A percentile compares a stretch with the other conserved stretches of the same genome.
Evolutionary conservation across 2,888 invertebrate species (phyloP).

Genomic region (Toxonevra muliebris): DNA sequence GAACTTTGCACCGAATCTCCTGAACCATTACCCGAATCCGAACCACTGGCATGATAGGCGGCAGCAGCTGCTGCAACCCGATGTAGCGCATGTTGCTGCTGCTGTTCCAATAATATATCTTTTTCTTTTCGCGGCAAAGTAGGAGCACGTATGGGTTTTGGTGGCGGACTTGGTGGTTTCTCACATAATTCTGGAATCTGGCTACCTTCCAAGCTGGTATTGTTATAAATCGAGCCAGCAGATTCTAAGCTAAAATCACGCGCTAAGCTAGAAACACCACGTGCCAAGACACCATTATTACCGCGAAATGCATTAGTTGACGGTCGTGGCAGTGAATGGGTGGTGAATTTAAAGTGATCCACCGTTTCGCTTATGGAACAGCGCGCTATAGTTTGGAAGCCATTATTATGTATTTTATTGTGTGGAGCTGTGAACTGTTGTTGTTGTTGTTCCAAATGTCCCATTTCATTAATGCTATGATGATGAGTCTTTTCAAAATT

Average conservation of each 20-base stretch:
- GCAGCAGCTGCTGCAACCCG: conserved; percentile 69
- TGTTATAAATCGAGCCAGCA: conserved; percentile 54
- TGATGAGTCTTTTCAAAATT: conserved; percentile 37
- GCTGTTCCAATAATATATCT: conserved; percentile 56
- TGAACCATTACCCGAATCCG: conserved; percentile 89
- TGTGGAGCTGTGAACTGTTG: conserved; percentile 19
- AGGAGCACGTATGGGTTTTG: conserved; percentile 74
- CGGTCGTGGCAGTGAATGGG: conserved; percentile 69
- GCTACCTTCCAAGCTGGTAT: conserved; percentile 67
- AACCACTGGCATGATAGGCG: conserved; percentile 82
- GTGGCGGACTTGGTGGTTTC: conserved; percentile 67
- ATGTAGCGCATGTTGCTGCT: conserved; percentile 65
- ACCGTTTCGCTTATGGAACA: conserved; percentile 54
- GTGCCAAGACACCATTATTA: conserved; percentile 69
- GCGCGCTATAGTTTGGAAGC: conserved; percentile 61
- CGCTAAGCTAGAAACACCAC: conserved; percentile 50
- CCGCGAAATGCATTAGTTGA: conserved; percentile 64
- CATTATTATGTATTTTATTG: conserved; percentile 47
- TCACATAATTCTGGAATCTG: conserved; percentile 70
- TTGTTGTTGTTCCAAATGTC: conserved; percentile 39
- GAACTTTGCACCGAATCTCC: conserved; percentile 83
- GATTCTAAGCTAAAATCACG: conserved; percentile 64
- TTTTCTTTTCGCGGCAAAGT: conserved; percentile 59
- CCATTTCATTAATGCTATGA: conserved; percentile 33
- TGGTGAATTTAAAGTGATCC: conserved; percentile 67